A percentile compares a stretch with the other conserved stretches of the same genome.
These are phyloP conservation scores for Alauda arvensis DNA, from an alignment of 2,797 vertebrate genomes.

Conservation along the genomic window DNA sequence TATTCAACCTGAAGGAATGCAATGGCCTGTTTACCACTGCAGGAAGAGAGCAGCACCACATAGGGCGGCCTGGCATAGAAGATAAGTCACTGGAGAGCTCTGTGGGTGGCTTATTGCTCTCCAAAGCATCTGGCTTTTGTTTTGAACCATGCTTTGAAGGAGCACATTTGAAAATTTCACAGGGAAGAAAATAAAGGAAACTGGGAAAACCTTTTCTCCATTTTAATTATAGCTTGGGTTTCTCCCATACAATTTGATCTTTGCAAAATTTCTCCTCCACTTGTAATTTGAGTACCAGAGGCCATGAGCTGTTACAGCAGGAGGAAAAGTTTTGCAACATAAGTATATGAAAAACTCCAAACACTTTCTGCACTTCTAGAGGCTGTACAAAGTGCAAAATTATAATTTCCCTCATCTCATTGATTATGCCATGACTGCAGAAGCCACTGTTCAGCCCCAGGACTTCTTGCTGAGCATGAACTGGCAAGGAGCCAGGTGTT, in stretches of 20 bases:
- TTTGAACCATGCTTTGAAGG: constrained; percentile 1
- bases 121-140: constrained; percentile 28
- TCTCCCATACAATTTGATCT: background rate
- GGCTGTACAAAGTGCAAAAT: background rate
- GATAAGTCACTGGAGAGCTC: background rate
- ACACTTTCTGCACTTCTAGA: background rate
- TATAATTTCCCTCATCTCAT: background rate
- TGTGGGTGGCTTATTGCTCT: constrained; percentile 6
- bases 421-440: background rate
- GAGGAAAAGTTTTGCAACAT: background rate
- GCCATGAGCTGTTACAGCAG: background rate
- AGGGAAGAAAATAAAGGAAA: background rate
- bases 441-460: background rate
- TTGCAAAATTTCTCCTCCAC: background rate
- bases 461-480: rapidly evolving
- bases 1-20: background rate
- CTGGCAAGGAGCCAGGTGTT: rapidly evolving
- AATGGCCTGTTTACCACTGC: background rate
- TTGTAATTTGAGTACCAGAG: background rate
- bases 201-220: background rate
- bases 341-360: background rate
- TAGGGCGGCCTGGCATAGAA: background rate
- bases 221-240: background rate
- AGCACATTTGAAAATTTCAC: background rate
- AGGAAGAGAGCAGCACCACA: background rate